Evolutionary conservation across 2,113 vertebrate species (phyloP).

Genomic region (Hippoglossus stenolepis): DNA sequence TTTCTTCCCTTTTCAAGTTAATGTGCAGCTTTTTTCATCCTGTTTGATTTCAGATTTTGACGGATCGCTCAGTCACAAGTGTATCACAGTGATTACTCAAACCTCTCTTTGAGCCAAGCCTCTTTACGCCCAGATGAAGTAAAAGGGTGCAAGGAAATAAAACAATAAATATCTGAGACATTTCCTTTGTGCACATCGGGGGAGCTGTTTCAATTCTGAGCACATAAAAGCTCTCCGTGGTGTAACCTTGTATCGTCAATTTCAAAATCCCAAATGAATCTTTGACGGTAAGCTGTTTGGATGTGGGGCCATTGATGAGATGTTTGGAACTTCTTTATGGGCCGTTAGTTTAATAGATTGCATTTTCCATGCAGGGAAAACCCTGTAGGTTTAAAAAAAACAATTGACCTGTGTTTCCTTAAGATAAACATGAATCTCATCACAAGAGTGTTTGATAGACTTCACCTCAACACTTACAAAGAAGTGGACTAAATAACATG

Average conservation of each 20-base stretch:
- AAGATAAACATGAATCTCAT: conserved; percentile 39
- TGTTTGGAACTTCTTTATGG: conserved; percentile 66
- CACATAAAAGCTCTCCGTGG: conserved; percentile 50
- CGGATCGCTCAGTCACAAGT: neutral
- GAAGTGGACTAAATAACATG: conserved; percentile 19
- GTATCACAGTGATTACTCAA: neutral
- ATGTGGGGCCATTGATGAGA: conserved; percentile 66
- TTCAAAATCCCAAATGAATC: conserved; percentile 71
- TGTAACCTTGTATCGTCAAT: conserved; percentile 56
- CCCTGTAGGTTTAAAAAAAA: conserved; percentile 52
- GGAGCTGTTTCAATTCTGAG: conserved; percentile 59
- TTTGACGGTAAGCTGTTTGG: conserved; percentile 62
- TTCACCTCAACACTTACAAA: neutral
- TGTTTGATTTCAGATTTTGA: conserved; percentile 10
- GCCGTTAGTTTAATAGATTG: conserved; percentile 75
- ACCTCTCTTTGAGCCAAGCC: neutral
- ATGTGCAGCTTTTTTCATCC: neutral
- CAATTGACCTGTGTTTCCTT: conserved; percentile 53
- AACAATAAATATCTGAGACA: neutral
- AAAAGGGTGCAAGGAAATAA: neutral
- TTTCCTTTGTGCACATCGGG: neutral
- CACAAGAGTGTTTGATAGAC: conserved; percentile 4
- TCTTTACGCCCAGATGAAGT: neutral
- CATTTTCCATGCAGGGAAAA: conserved; percentile 48
- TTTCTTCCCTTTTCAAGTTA: neutral